phyloP scores from a whole-genome alignment of 2,888 invertebrate genomes.

The Liopterus haemorrhoidalis region DNA sequence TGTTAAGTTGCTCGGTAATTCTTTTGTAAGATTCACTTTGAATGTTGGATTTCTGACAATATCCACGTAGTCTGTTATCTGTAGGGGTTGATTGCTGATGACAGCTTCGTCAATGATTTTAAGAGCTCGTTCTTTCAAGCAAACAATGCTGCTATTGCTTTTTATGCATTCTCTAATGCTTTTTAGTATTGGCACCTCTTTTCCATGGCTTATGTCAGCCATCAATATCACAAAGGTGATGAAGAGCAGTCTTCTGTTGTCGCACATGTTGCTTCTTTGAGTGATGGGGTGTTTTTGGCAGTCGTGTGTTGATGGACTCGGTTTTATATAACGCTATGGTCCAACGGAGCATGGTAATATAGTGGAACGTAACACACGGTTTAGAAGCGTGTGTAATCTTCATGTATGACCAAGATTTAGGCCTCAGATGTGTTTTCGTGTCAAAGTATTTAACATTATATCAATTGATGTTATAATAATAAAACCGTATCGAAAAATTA shows the following conservation, averaged over 20 bases:
- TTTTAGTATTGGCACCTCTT: constrained; percentile 14
- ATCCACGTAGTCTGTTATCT: constrained; percentile 38
- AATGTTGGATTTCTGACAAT: constrained; percentile 43
- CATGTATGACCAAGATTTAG: no score
- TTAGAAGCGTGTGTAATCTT: no score
- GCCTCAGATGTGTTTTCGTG: no score
- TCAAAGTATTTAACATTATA: no score
- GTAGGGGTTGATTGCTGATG: constrained; percentile 40
- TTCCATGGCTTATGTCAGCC: constrained; percentile 1
- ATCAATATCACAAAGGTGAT: constrained; percentile 8
- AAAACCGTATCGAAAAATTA: no score
- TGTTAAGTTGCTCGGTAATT: constrained; percentile 51
- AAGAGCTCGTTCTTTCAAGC: constrained; percentile 45
- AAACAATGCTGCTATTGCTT: constrained; percentile 40
- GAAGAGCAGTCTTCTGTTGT: no score
- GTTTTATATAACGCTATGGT: constrained; percentile 19
- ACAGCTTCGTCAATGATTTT: constrained; percentile 45
- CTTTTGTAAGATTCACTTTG: constrained; percentile 39
- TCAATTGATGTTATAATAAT: no score
- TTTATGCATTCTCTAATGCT: constrained; percentile 40
- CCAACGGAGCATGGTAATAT: constrained; percentile 19
- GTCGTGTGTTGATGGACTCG: constrained; percentile 1
- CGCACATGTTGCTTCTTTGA: constrained; percentile 9
- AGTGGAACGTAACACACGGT: constrained; percentile 15
- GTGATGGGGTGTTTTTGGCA: not conserved